These are phyloP conservation scores for Hyppa rectilinea DNA, from an alignment of 2,888 invertebrate genomes.

Conservation along the genomic window DNA sequence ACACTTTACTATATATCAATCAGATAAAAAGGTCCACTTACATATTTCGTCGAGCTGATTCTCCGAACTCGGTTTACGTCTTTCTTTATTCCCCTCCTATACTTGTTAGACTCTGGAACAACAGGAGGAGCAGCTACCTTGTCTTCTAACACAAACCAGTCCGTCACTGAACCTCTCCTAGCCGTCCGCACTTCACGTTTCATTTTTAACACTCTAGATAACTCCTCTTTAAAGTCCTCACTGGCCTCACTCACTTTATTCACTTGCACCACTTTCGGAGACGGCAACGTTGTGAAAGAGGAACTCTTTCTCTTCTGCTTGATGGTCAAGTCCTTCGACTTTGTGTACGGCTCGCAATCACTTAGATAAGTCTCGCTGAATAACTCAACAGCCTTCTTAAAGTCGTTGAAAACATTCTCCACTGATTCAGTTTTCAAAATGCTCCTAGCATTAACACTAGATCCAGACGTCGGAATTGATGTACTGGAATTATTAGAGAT, in stretches of 20 bases:
- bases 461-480: constrained; percentile 81
- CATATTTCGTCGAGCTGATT: constrained; percentile 89
- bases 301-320: constrained; percentile 82
- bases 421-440: constrained; percentile 83
- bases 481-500: constrained; percentile 80
- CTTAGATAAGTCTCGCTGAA: constrained; percentile 86
- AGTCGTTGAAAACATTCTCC: constrained; percentile 82
- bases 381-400: constrained; percentile 85
- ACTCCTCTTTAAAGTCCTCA: constrained; percentile 84
- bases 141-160: constrained; percentile 88
- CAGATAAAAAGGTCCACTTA: constrained; percentile 75
- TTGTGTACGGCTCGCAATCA: constrained; percentile 87
- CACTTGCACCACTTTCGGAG: constrained; percentile 84
- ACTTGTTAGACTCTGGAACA: constrained; percentile 76
- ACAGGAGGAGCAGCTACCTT: constrained; percentile 50
- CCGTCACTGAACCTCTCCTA: constrained; percentile 86
- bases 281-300: constrained; percentile 82
- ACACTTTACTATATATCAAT: constrained; percentile 44
- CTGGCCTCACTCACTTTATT: constrained; percentile 81
- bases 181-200: constrained; percentile 72
- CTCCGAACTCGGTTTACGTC: constrained; percentile 82
- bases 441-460: constrained; percentile 79
- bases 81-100: constrained; percentile 83
- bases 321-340: constrained; percentile 70
- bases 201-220: constrained; percentile 76